phyloP scores from a whole-genome alignment of 1,140 invertebrate genomes.

The Aradophagus sp. region DNA sequence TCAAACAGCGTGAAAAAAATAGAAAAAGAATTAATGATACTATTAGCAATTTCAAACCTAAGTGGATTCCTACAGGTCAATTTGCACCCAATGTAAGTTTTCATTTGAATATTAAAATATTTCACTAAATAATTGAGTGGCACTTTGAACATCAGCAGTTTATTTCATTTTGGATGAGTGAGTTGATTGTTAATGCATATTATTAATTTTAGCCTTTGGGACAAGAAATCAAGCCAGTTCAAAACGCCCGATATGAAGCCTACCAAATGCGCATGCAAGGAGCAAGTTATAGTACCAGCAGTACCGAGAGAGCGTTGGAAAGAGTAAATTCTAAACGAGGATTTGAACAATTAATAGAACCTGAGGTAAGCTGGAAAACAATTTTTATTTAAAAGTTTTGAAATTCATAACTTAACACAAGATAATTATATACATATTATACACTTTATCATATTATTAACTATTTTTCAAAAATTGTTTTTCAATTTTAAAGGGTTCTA shows the following conservation, averaged over 20 bases:
- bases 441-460: too few species aligned
- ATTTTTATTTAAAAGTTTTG: too few species aligned
- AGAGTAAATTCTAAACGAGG: slow-evolving; percentile 61
- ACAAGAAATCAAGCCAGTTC: slow-evolving; percentile 71
- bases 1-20: slow-evolving; percentile 85
- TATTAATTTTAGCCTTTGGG: slow-evolving; percentile 76
- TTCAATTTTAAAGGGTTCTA: slow-evolving; percentile 46
- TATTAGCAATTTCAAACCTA: slow-evolving; percentile 78
- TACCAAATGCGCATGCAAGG: slow-evolving; percentile 78
- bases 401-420: too few species aligned
- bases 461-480: too few species aligned
- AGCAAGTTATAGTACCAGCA: slow-evolving; percentile 61
- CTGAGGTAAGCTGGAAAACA: slow-evolving; percentile 58
- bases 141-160: too few species aligned
- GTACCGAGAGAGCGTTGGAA: slow-evolving; percentile 54
- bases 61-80: slow-evolving; percentile 81
- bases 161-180: too few species aligned
- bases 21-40: slow-evolving; percentile 77
- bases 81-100: slow-evolving; percentile 82
- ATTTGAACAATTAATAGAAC: slow-evolving; percentile 72
- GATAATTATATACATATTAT: too few species aligned
- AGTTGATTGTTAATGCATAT: too few species aligned
- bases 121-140: too few species aligned
- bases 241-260: slow-evolving; percentile 82
- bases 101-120: too few species aligned